Evolutionary conservation across 2,797 vertebrate species (phyloP).

Genomic region (Chromobotia macracanthus): DNA sequence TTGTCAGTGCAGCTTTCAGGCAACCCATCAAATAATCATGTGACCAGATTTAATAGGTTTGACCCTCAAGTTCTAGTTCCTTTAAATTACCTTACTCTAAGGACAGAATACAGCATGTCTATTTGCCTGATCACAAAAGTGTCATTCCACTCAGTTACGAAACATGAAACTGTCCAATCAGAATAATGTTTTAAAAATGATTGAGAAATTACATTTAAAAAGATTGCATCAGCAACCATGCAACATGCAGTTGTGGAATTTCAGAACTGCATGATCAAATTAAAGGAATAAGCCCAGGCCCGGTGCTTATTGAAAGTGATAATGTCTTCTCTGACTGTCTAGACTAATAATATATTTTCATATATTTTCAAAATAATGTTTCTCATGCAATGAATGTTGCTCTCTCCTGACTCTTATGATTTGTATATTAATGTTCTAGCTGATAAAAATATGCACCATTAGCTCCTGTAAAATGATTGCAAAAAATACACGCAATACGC

Average conservation of each 20-base stretch:
- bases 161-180: background rate
- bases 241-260: background rate
- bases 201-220: background rate
- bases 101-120: background rate
- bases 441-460: too few relatives aligned
- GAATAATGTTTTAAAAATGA: background rate
- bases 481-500: too few relatives aligned
- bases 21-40: conserved; percentile 37
- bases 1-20: conserved; percentile 41
- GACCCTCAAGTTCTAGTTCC: conserved; percentile 42
- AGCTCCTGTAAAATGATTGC: too few relatives aligned
- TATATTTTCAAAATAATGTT: background rate
- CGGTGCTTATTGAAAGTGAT: background rate
- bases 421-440: too few relatives aligned
- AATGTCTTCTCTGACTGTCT: background rate
- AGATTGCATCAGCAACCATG: background rate
- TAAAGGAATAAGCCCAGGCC: background rate
- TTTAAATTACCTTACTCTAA: conserved; percentile 30
- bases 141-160: background rate
- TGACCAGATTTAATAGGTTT: conserved; percentile 46
- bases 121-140: background rate
- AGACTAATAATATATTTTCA: background rate
- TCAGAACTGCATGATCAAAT: background rate
- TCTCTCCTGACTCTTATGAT: too few relatives aligned
- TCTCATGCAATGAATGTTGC: background rate